Evolutionary conservation across 2,797 vertebrate genomes (phyloP).

Genomic region (Sebastolobus altivelis): DNA sequence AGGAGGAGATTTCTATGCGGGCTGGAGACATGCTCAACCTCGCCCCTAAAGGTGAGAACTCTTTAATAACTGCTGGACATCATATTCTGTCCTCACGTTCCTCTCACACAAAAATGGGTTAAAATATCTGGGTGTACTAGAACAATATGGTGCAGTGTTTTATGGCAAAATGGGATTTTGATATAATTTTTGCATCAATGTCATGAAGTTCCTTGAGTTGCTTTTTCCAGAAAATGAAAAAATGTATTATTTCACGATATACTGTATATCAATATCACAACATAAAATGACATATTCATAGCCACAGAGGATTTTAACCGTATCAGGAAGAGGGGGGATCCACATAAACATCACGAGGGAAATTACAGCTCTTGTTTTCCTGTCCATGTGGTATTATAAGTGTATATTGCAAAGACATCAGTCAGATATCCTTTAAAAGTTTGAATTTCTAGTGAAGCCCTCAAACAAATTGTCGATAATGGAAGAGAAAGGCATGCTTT

Average conservation of each 20-base stretch:
- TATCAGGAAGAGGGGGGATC: neutral
- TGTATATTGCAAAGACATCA: neutral
- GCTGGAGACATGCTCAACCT: constrained; percentile 95
- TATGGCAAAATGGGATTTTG: neutral
- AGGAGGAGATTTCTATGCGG: constrained; percentile 94
- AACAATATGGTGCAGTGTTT: neutral
- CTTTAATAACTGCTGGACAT: neutral
- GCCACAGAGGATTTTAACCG: neutral
- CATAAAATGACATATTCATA: neutral
- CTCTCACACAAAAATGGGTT: neutral
- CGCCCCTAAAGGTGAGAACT: constrained; percentile 92
- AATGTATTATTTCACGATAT: neutral
- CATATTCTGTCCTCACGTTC: neutral
- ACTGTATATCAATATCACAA: neutral
- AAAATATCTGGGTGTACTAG: neutral
- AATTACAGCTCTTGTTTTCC: neutral
- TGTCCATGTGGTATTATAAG: neutral
- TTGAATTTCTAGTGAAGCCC: neutral
- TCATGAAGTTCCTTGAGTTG: neutral
- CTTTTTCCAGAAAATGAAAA: neutral
- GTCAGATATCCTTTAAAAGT: neutral
- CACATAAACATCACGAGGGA: too few relatives aligned
- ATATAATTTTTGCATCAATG: neutral
- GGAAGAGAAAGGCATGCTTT: neutral
- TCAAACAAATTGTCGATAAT: neutral